These are phyloP conservation scores for Magallana angulata DNA, from an alignment of 1,140 invertebrate species.

Conservation along the genomic window DNA sequence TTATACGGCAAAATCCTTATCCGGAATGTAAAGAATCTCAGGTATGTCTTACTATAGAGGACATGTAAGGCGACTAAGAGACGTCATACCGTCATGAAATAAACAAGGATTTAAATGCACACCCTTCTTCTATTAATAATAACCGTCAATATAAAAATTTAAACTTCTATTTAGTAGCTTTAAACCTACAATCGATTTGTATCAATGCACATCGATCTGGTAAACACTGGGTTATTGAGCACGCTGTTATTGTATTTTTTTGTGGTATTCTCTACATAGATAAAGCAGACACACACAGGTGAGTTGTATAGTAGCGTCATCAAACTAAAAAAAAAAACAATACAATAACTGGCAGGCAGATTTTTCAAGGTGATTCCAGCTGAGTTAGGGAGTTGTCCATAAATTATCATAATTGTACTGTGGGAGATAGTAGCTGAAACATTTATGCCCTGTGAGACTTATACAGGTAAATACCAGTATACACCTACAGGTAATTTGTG, in stretches of 20 bases:
- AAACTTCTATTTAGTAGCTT: conserved; percentile 7
- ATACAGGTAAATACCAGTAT: background rate
- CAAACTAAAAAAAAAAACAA: background rate
- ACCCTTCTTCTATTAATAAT: conserved; percentile 25
- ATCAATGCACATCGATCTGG: conserved; percentile 10
- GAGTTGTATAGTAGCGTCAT: background rate
- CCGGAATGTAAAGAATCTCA: background rate
- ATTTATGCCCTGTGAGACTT: background rate
- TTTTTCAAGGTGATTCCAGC: conserved; percentile 30
- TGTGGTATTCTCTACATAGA: background rate
- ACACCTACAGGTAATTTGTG: background rate
- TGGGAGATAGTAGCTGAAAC: background rate
- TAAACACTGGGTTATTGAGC: background rate
- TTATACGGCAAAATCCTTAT: conserved; percentile 8
- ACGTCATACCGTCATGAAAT: conserved; percentile 7
- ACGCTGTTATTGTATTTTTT: background rate
- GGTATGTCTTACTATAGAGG: background rate
- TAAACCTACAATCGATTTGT: background rate
- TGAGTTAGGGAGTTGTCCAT: background rate
- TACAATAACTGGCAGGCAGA: background rate
- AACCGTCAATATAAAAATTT: conserved; percentile 10
- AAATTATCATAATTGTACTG: conserved; percentile 21
- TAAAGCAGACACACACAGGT: background rate
- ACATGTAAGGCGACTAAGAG: background rate
- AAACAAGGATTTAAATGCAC: conserved; percentile 23